phyloP scores from a whole-genome alignment of 1,140 invertebrate genomes.

The Drosophila sulfurigaster region DNA sequence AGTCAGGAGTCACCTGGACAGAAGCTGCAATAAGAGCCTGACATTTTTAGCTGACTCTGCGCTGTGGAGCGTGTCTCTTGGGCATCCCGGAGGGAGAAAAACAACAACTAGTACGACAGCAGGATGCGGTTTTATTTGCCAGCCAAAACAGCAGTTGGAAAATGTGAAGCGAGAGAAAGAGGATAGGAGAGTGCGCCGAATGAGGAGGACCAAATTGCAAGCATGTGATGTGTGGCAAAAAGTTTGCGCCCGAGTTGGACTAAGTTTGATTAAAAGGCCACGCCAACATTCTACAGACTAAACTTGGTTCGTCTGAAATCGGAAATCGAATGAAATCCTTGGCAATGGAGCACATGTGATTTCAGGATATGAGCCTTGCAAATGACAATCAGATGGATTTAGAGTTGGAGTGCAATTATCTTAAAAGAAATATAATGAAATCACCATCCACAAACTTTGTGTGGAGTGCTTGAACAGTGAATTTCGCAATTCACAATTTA shows the following conservation, averaged over 20 bases:
- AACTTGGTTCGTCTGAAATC: background rate
- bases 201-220: conserved; percentile 18
- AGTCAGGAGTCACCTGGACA: conserved; percentile 13
- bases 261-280: conserved; percentile 55
- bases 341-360: background rate
- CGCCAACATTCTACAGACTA: background rate
- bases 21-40: conserved; percentile 34
- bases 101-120: conserved; percentile 1
- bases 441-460: no score
- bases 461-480: no score
- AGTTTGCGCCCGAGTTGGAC: conserved; percentile 21
- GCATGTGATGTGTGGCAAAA: conserved; percentile 29
- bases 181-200: background rate
- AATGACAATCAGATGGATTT: background rate
- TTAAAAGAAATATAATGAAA: no score
- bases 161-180: background rate
- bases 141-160: conserved; percentile 10
- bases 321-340: conserved; percentile 11
- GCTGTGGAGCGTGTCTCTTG: conserved; percentile 13
- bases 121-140: conserved; percentile 28
- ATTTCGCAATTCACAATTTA: no score
- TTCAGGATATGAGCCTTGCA: background rate
- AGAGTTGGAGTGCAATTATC: background rate
- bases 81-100: background rate
- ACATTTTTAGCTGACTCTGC: conserved; percentile 52